Base-by-base conservation (phyloP, 1,140 invertebrate species). In the Atta texana region DNA sequence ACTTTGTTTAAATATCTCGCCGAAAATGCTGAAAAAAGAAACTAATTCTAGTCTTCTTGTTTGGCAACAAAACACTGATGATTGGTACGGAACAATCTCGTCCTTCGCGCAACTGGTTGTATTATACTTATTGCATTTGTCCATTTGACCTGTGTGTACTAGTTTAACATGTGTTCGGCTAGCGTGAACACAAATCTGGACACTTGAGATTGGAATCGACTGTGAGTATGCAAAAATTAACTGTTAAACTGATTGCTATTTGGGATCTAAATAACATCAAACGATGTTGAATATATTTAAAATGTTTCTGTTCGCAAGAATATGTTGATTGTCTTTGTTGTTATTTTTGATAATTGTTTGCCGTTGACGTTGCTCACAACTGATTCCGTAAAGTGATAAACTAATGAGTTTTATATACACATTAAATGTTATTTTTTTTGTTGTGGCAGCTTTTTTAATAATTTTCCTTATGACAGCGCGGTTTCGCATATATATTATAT, bases 391-490 rank as follows among this genome's bases (percentile, higher is more conserved):
- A 87, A 85, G 86, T 88, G 80, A 84, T 89, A 92, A 89, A 85
- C 87, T 88, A 89, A 86, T 91, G 88, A 81, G 39, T 88, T 75
- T 90, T 89, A 86, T 91, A 85, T 90, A 90, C 68, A 53, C 89
- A 88, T 86, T 82, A 90, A 89, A 85, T 82, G 82, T 90, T 87
- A 74, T 85, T 85, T 85, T 86, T 44, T 88, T 61, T 39, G n/a
- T 75, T 88, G 91, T 90, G 92, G 91, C 92, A 93, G 92, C 92
- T 87, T 85, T 78, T 85, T 87, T 76, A 69, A 64, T 77, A 14
- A 76, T 57, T n/a, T 55, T 64, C 55, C 55, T 44, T 66, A 69
- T 57, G 71, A 44, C 55, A 76, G 63, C 59, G 49, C 31, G 18
- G 18, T 71, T 53, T 16, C 59, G 28, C 57, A 69, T 57, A 61